phyloP scores from a whole-genome alignment of 2,797 vertebrate genomes.

The Sternarchorhynchus goeldii region DNA sequence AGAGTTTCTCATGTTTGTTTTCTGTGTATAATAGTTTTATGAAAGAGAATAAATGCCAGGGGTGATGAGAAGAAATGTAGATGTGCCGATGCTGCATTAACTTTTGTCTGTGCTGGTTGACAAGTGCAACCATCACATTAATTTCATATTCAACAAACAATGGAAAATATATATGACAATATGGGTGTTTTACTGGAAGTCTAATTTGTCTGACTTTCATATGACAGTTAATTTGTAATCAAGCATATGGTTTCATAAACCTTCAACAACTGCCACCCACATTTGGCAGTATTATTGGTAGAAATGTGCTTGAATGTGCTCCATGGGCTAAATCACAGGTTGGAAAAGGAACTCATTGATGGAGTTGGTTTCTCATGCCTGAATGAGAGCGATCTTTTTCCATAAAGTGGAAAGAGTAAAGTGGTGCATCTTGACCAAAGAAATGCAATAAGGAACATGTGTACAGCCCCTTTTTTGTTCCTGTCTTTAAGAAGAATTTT shows the following conservation, averaged over 20 bases:
- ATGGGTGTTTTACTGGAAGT: too few species aligned
- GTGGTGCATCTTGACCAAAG: constrained; percentile 74
- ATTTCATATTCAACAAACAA: too few species aligned
- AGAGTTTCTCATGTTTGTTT: too few species aligned
- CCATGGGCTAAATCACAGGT: constrained; percentile 59
- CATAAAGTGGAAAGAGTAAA: constrained; percentile 74
- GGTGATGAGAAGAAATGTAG: too few species aligned
- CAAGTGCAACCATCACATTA: too few species aligned
- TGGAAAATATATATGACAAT: too few species aligned
- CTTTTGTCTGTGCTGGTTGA: too few species aligned
- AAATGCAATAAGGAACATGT: constrained; percentile 78
- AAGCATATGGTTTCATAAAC: not conserved
- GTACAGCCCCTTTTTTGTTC: constrained; percentile 64
- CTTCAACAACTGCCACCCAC: not conserved
- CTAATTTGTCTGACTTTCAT: not conserved
- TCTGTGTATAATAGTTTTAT: too few species aligned
- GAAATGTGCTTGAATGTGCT: constrained; percentile 62
- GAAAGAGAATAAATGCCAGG: too few species aligned
- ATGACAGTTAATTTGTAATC: constrained; percentile 17
- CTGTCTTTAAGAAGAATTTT: constrained; percentile 62
- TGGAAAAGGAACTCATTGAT: constrained; percentile 70
- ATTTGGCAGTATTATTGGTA: not conserved
- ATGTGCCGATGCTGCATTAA: too few species aligned
- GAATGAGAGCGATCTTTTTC: constrained; percentile 73
- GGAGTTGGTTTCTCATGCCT: constrained; percentile 74